These are phyloP conservation scores for Theropithecus gelada DNA, from an alignment of 2,113 vertebrate species.

Conservation along the genomic window DNA sequence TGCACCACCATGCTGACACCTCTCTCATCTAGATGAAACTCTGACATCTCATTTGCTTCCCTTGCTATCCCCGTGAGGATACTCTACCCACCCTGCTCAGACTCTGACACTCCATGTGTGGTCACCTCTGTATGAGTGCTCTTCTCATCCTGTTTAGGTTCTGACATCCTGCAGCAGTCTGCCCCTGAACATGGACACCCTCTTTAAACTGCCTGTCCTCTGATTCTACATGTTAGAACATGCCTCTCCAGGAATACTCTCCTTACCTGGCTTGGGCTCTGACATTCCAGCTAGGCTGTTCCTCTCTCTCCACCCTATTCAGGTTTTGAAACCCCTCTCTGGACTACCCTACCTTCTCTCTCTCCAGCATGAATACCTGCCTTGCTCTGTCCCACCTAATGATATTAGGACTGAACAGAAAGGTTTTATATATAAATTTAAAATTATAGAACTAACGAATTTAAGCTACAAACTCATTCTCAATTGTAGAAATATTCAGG, in stretches of 20 bases:
- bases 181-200: background rate
- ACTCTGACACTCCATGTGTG: background rate
- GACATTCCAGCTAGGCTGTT: background rate
- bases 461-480: background rate
- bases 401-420: background rate
- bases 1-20: background rate
- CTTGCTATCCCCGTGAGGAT: background rate
- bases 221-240: background rate
- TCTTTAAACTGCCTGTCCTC: background rate
- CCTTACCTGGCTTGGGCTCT: background rate
- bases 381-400: background rate
- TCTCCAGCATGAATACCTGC: background rate
- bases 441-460: slow-evolving; percentile 6
- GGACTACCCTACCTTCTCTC: background rate
- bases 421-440: background rate
- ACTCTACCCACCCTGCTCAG: background rate
- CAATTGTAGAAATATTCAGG: background rate
- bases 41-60: background rate
- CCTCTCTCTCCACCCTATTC: background rate
- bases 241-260: background rate
- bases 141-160: background rate
- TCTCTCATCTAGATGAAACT: background rate
- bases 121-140: background rate
- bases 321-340: background rate
- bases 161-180: background rate